Evolutionary conservation across 2,113 vertebrate species (phyloP).

Genomic region (Tragulus kanchil): DNA sequence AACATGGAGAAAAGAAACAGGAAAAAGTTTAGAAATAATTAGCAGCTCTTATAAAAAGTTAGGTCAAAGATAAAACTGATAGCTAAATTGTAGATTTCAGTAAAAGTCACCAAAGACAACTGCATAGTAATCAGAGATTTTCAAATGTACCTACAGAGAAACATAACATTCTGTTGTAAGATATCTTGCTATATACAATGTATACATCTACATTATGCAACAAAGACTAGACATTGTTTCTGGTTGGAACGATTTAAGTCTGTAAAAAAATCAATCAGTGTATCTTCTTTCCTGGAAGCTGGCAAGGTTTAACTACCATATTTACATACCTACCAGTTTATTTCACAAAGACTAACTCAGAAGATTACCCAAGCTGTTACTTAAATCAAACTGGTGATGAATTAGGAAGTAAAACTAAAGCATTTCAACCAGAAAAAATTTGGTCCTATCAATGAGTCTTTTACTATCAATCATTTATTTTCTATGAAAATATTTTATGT

Average conservation of each 20-base stretch:
- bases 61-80: neutral
- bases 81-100: constrained; percentile 46
- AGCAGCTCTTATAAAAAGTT: constrained; percentile 60
- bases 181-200: neutral
- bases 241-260: constrained; percentile 3
- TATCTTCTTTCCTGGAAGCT: constrained; percentile 29
- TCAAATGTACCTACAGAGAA: constrained; percentile 8
- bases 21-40: constrained; percentile 56
- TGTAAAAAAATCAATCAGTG: constrained; percentile 39
- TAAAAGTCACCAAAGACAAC: constrained; percentile 49
- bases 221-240: constrained; percentile 21
- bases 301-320: constrained; percentile 1
- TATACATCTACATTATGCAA: neutral
- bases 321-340: constrained; percentile 41
- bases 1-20: neutral
- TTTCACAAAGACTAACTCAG: constrained; percentile 46
- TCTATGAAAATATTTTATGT: constrained; percentile 58
- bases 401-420: constrained; percentile 10
- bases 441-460: constrained; percentile 42
- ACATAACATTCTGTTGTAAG: neutral
- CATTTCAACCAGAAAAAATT: constrained; percentile 64
- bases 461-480: constrained; percentile 39
- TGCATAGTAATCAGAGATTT: neutral
- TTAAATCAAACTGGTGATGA: constrained; percentile 20
- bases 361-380: constrained; percentile 13